These are phyloP conservation scores for Leptopilina clavipes DNA, from an alignment of 1,140 invertebrate genomes.

Conservation along the genomic window DNA sequence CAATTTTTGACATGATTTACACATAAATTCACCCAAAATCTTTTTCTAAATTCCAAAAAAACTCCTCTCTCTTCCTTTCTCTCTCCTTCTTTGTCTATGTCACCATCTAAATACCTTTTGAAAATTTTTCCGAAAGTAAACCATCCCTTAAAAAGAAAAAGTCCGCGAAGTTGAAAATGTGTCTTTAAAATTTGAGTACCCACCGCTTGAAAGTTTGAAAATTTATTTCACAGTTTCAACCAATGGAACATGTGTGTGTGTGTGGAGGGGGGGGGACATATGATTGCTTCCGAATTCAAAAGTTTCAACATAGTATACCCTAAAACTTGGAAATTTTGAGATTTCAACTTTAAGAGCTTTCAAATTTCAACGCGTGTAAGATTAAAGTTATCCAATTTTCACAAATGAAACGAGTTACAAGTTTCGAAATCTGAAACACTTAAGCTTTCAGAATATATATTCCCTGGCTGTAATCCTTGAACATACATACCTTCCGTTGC, in stretches of 20 bases:
- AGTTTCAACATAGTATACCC: not conserved
- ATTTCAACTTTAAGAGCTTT: constrained; percentile 7
- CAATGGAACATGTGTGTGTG: not conserved
- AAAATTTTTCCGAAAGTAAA: not conserved
- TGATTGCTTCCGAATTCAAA: not conserved
- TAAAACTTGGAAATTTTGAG: constrained; percentile 5
- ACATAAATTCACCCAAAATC: too few species aligned
- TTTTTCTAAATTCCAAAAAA: too few species aligned
- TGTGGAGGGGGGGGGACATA: not conserved
- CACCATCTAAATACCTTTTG: too few species aligned
- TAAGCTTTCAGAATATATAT: not conserved
- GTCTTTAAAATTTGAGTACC: not conserved
- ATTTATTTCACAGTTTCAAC: not conserved
- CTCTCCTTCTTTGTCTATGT: too few species aligned
- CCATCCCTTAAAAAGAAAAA: not conserved
- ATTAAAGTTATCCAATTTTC: constrained; percentile 20
- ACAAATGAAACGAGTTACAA: constrained; percentile 12
- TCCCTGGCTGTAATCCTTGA: not conserved
- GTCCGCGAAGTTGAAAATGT: not conserved
- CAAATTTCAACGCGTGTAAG: not conserved
- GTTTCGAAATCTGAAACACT: constrained; percentile 16
- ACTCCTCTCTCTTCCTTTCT: too few species aligned
- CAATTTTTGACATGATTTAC: too few species aligned
- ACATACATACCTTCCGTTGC: not conserved
- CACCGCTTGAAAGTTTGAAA: not conserved